Conservation (phyloP, 2,113 vertebrate species). For the Heterotilapia buettikoferi region DNA sequence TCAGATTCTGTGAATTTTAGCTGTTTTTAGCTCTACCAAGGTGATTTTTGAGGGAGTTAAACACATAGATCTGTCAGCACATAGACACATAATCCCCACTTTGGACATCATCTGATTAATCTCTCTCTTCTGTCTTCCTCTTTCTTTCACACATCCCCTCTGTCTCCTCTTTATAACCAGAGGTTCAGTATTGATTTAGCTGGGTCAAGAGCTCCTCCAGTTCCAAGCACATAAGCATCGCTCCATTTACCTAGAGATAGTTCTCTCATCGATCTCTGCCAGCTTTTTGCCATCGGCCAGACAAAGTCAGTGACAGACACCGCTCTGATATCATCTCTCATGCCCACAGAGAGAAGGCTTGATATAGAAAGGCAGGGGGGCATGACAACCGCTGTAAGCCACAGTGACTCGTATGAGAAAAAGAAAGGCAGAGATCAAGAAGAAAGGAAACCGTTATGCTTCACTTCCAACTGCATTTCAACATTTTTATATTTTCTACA, state of each 20-base stretch:
- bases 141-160: not conserved
- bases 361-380: not conserved
- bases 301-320: not conserved
- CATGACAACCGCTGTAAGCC: not conserved
- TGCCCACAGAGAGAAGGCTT: not conserved
- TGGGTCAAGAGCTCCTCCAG: not conserved
- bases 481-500: not conserved
- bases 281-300: not conserved
- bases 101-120: not conserved
- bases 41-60: not conserved
- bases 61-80: not conserved
- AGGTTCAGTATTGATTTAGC: slow-evolving; percentile 1
- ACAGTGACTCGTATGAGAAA: not conserved
- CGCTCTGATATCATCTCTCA: not conserved
- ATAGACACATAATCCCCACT: not conserved
- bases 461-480: not conserved
- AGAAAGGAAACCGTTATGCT: not conserved
- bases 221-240: not conserved
- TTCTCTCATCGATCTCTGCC: not conserved
- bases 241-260: not conserved
- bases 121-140: not conserved
- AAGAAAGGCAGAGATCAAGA: not conserved
- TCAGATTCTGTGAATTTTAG: not conserved
- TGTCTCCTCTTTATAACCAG: not conserved
- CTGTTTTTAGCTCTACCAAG: not conserved